phyloP scores from a whole-genome alignment of 2,888 invertebrate genomes.

The Orchestes rusci region DNA sequence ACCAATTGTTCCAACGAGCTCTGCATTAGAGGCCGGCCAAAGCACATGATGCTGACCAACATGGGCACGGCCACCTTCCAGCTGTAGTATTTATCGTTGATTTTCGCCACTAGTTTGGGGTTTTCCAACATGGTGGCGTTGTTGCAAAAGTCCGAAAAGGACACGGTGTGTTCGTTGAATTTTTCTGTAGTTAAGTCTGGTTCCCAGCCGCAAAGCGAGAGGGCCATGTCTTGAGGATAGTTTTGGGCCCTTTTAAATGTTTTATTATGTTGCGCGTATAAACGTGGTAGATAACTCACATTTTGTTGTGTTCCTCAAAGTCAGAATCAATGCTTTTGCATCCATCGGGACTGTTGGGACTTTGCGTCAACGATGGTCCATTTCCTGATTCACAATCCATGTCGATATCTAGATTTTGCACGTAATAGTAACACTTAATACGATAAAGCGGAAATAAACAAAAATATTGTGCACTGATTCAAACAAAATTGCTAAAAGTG shows the following conservation, averaged over 20 bases:
- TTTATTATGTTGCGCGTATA: neutral
- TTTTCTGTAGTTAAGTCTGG: slow-evolving; percentile 46
- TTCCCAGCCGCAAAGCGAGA: slow-evolving; percentile 72
- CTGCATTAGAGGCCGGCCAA: slow-evolving; percentile 76
- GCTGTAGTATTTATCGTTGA: slow-evolving; percentile 82
- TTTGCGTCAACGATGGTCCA: slow-evolving; percentile 91
- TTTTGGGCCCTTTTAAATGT: slow-evolving; percentile 36
- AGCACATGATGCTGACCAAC: slow-evolving; percentile 79
- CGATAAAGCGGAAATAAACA: slow-evolving; percentile 28
- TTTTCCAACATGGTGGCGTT: slow-evolving; percentile 70
- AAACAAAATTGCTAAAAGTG: slow-evolving; percentile 2
- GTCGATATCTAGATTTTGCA: slow-evolving; percentile 49
- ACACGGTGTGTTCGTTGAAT: slow-evolving; percentile 51
- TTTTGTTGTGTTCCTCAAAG: slow-evolving; percentile 63
- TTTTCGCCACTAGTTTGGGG: slow-evolving; percentile 77
- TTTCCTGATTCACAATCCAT: slow-evolving; percentile 96
- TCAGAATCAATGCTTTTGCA: slow-evolving; percentile 76
- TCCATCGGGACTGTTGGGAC: slow-evolving; percentile 83
- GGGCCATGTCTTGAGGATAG: slow-evolving; percentile 55
- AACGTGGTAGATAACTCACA: slow-evolving; percentile 32
- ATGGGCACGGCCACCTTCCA: slow-evolving; percentile 90
- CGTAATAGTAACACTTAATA: slow-evolving; percentile 36
- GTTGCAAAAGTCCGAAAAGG: slow-evolving; percentile 57
- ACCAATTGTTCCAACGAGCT: slow-evolving; percentile 41
- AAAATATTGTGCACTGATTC: slow-evolving; percentile 6